Evolutionary conservation across 2,888 invertebrate species (phyloP).

Genomic region (Smittia aterrima): DNA sequence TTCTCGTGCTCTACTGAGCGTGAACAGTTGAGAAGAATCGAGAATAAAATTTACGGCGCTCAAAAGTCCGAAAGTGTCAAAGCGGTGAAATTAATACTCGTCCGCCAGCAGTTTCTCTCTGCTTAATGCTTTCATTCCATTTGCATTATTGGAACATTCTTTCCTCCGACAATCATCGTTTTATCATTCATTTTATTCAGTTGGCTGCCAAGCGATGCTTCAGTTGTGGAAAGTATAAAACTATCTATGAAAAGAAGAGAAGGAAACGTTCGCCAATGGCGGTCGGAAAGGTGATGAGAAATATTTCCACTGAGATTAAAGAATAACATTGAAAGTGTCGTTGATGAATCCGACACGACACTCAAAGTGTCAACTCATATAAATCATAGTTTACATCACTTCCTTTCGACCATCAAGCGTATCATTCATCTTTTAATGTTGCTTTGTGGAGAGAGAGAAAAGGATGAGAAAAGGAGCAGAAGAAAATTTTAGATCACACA

Average conservation of each 20-base stretch:
- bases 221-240: slow-evolving; percentile 17
- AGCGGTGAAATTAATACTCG: slow-evolving; percentile 22
- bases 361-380: too few relatives aligned
- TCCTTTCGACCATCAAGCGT: neutral
- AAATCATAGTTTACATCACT: too few relatives aligned
- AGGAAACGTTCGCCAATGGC: neutral
- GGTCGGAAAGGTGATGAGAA: neutral
- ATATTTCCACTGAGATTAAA: too few relatives aligned
- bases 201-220: slow-evolving; percentile 22
- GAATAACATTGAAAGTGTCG: too few relatives aligned
- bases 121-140: slow-evolving; percentile 35
- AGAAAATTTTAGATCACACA: neutral
- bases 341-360: too few relatives aligned
- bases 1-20: neutral
- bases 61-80: slow-evolving; percentile 4
- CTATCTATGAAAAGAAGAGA: neutral
- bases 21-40: neutral
- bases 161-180: slow-evolving; percentile 32
- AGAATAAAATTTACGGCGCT: neutral
- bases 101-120: neutral
- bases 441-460: neutral
- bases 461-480: neutral
- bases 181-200: slow-evolving; percentile 28
- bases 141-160: slow-evolving; percentile 35
- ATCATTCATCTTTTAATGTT: slow-evolving; percentile 33